A percentile compares a stretch with the other conserved stretches of the same genome.
These are phyloP conservation scores for Arenicola marina DNA, from an alignment of 2,888 invertebrate species.

Conservation along the genomic window DNA sequence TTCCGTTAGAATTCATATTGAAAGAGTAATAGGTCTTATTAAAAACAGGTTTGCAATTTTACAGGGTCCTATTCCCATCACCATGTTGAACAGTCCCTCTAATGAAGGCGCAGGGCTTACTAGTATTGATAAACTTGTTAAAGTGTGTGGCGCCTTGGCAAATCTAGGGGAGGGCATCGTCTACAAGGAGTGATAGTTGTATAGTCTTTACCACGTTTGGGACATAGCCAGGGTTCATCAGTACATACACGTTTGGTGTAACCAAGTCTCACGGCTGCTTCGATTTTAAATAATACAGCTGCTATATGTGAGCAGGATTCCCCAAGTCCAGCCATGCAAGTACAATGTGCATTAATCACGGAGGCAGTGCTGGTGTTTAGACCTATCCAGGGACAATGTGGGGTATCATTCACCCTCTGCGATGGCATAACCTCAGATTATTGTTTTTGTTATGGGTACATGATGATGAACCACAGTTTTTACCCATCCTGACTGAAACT, in stretches of 20 bases:
- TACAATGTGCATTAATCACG: neutral
- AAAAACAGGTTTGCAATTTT: slow-evolving; percentile 7
- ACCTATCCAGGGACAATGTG: neutral
- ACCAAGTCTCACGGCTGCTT: neutral
- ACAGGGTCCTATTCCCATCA: neutral
- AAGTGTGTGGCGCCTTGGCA: neutral
- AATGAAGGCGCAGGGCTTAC: neutral
- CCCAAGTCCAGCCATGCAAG: too few species aligned
- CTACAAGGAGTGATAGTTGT: neutral
- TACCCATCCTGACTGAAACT: too few species aligned
- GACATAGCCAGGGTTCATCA: neutral
- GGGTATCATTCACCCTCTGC: neutral
- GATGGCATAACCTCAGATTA: neutral
- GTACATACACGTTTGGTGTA: neutral
- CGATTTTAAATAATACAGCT: neutral
- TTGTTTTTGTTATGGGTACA: too few species aligned
- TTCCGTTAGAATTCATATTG: too few species aligned
- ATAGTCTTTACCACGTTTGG: neutral
- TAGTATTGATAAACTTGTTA: neutral
- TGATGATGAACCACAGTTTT: too few species aligned
- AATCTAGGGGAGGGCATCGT: slow-evolving; percentile 8
- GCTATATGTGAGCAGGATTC: neutral
- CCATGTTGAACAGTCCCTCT: neutral
- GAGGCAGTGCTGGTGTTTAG: neutral
- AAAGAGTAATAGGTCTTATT: too few species aligned